Conservation (phyloP, 2,113 vertebrate genomes). For the Scatophagus argus region DNA sequence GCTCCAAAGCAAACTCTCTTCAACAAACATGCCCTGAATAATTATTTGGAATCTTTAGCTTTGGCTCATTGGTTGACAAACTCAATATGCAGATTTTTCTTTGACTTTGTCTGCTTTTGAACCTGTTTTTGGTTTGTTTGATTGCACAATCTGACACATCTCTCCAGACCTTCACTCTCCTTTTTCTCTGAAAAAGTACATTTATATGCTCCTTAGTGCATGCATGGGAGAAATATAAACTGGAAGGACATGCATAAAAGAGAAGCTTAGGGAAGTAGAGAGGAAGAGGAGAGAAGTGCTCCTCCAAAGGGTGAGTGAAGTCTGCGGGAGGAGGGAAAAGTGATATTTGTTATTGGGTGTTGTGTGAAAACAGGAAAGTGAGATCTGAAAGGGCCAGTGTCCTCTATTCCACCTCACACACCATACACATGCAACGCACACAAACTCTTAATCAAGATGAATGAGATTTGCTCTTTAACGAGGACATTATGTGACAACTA, state of each 20-base stretch:
- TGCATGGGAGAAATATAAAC: constrained; percentile 13
- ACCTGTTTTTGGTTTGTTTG: constrained; percentile 42
- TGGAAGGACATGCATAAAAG: constrained; percentile 4
- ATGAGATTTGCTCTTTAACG: constrained; percentile 52
- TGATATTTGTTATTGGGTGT: constrained; percentile 52
- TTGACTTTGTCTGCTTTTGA: constrained; percentile 36
- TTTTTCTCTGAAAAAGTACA: constrained; percentile 3
- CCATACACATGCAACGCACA: constrained; percentile 5
- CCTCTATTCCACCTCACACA: constrained; percentile 53
- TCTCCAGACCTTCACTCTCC: constrained; percentile 17
- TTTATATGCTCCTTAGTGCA: too few relatives aligned
- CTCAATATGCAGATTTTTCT: constrained; percentile 31
- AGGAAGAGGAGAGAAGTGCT: not conserved
- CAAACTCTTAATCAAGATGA: constrained; percentile 55
- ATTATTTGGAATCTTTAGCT: constrained; percentile 32
- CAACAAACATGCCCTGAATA: constrained; percentile 24
- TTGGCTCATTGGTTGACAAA: constrained; percentile 36
- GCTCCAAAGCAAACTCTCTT: constrained; percentile 23
- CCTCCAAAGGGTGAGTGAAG: constrained; percentile 31
- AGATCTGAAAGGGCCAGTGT: constrained; percentile 44
- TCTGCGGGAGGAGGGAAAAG: constrained; percentile 31
- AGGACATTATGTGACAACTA: constrained; percentile 49
- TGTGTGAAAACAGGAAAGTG: constrained; percentile 28
- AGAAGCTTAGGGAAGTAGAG: constrained; percentile 6
- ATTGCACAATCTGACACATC: constrained; percentile 35